Conservation (phyloP, 1,140 invertebrate genomes). For the Tenebrio molitor region DNA sequence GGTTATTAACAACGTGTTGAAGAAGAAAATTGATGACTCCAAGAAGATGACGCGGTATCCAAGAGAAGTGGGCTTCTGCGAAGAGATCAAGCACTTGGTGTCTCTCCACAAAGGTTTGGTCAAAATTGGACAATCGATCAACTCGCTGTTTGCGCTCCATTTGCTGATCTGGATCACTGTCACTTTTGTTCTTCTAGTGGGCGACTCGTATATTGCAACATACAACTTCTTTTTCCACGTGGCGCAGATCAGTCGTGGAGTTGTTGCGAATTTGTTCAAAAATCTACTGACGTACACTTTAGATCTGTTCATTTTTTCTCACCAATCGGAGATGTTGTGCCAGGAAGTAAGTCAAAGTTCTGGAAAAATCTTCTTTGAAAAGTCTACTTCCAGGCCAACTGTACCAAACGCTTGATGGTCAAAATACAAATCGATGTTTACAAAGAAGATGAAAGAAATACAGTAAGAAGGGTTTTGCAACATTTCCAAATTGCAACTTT, state of each 20-base stretch:
- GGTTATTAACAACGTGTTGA: too few species aligned
- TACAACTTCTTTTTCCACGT: constrained; percentile 9
- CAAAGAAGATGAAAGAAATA: constrained; percentile 26
- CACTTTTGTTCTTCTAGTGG: constrained; percentile 25
- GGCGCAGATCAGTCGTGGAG: neutral
- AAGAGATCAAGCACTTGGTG: too few species aligned
- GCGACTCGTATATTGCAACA: constrained; percentile 3
- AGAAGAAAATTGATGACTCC: too few species aligned
- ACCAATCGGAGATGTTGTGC: neutral
- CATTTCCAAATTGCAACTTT: too few species aligned
- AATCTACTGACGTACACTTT: neutral
- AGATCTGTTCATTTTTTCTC: neutral
- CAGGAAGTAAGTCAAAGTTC: neutral
- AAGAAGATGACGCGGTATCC: too few species aligned
- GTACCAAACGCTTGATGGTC: constrained; percentile 14
- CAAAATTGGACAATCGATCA: too few species aligned
- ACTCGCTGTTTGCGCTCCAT: constrained; percentile 21
- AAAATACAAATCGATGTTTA: constrained; percentile 22
- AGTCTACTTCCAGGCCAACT: neutral
- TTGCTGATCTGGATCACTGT: constrained; percentile 16
- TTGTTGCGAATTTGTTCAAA: neutral
- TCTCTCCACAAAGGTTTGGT: too few species aligned
- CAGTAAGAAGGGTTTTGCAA: too few species aligned
- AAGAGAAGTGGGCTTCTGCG: too few species aligned
- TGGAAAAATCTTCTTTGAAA: neutral